These are phyloP conservation scores for Seladonia tumulorum DNA, from an alignment of 2,888 invertebrate genomes.

Conservation along the genomic window DNA sequence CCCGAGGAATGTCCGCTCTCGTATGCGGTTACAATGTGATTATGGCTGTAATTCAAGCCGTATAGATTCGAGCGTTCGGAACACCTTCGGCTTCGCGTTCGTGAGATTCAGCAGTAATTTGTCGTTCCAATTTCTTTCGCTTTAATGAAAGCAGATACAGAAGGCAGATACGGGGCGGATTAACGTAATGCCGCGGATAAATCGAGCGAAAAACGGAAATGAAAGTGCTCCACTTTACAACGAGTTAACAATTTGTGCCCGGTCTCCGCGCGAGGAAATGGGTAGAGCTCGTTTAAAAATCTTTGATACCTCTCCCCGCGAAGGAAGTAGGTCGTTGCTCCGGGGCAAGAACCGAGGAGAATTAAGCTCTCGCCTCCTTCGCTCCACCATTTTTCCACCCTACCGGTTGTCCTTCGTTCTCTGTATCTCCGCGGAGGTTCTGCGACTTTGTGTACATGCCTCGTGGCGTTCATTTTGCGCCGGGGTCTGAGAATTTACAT, in stretches of 20 bases:
- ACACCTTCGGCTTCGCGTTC: not conserved
- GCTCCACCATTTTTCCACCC: constrained; percentile 54
- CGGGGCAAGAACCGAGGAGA: constrained; percentile 60
- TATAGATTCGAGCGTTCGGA: constrained; percentile 1
- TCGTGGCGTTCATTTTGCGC: constrained; percentile 57
- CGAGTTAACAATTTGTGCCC: constrained; percentile 59
- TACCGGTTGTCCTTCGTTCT: constrained; percentile 55
- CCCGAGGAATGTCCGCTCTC: not conserved
- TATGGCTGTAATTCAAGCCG: not conserved
- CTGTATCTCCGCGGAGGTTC: constrained; percentile 32
- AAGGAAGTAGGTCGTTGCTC: constrained; percentile 63
- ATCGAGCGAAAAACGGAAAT: constrained; percentile 40
- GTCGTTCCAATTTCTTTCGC: constrained; percentile 29
- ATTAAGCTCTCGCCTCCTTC: constrained; percentile 61
- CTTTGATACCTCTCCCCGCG: constrained; percentile 59
- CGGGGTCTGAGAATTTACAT: constrained; percentile 55
- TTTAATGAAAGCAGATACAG: constrained; percentile 40
- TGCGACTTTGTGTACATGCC: constrained; percentile 47
- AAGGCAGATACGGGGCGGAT: constrained; percentile 24
- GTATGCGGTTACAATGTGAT: not conserved
- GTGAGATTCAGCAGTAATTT: constrained; percentile 13
- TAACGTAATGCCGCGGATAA: constrained; percentile 46
- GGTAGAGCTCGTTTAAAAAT: constrained; percentile 63
- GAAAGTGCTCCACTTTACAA: constrained; percentile 45
- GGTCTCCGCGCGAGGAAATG: constrained; percentile 54